These are phyloP conservation scores for Ceratotherium simum DNA, from an alignment of 2,113 vertebrate genomes.

Conservation along the genomic window DNA sequence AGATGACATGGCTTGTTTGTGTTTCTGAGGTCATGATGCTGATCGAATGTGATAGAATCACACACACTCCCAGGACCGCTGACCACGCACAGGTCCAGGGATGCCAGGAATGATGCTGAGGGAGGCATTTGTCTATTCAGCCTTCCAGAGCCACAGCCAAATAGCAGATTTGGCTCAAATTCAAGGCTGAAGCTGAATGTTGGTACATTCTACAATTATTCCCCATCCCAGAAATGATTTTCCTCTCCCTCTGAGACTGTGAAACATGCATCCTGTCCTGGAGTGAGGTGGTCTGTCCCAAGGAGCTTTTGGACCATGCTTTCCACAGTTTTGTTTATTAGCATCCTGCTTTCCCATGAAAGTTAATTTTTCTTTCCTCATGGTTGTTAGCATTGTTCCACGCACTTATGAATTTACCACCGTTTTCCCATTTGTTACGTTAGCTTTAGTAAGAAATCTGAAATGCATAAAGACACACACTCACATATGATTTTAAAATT, in stretches of 20 bases:
- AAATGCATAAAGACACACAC: not conserved
- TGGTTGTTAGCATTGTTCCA: not conserved
- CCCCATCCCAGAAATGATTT: not conserved
- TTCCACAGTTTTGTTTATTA: slow-evolving; percentile 5
- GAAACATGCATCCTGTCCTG: not conserved
- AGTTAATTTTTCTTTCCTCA: not conserved
- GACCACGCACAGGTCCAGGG: not conserved
- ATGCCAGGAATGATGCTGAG: not conserved
- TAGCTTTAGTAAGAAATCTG: not conserved
- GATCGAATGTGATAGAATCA: not conserved
- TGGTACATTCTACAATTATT: not conserved
- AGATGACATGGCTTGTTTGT: not conserved
- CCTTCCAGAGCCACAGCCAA: not conserved
- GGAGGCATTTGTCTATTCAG: not conserved
- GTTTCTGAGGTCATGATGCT: not conserved
- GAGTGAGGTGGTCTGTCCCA: not conserved
- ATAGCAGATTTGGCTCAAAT: not conserved
- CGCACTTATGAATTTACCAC: not conserved
- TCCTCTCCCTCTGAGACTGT: not conserved
- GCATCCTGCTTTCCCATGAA: not conserved
- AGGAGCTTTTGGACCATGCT: not conserved
- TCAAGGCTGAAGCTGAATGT: not conserved
- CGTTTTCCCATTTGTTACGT: not conserved
- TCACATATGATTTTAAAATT: not conserved
- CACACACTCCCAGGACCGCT: not conserved